Percentiles rank a stretch among this genome's conserved stretches.
These are phyloP conservation scores for Enteromius anoplus DNA, from an alignment of 2,797 vertebrate species.

Conservation along the genomic window DNA sequence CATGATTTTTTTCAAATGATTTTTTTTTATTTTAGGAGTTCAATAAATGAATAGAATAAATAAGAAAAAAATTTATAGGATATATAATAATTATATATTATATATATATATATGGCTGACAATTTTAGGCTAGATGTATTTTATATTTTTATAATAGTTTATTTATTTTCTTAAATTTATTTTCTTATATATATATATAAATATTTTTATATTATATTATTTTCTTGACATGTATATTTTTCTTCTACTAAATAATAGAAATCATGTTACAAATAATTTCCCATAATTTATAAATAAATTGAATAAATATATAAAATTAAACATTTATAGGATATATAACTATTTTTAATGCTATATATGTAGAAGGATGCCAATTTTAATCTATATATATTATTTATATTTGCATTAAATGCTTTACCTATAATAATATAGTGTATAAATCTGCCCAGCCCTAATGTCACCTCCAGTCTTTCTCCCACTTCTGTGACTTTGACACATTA, in stretches of 20 bases:
- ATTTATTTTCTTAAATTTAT: background rate
- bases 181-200: background rate
- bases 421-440: background rate
- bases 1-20: no score
- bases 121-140: background rate
- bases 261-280: background rate
- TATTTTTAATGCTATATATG: background rate
- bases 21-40: background rate
- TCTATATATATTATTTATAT: background rate
- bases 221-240: background rate
- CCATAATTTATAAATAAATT: background rate
- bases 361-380: background rate
- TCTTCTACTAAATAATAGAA: background rate
- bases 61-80: background rate
- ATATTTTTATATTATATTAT: background rate
- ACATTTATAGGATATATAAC: background rate
- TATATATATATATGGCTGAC: background rate
- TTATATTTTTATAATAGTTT: background rate
- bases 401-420: background rate
- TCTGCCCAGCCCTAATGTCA: background rate
- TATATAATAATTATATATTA: background rate
- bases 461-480: background rate
- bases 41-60: background rate
- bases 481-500: background rate
- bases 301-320: background rate